Conservation (phyloP, 1,140 invertebrate species). For the Panagrolaimus sp. region DNA sequence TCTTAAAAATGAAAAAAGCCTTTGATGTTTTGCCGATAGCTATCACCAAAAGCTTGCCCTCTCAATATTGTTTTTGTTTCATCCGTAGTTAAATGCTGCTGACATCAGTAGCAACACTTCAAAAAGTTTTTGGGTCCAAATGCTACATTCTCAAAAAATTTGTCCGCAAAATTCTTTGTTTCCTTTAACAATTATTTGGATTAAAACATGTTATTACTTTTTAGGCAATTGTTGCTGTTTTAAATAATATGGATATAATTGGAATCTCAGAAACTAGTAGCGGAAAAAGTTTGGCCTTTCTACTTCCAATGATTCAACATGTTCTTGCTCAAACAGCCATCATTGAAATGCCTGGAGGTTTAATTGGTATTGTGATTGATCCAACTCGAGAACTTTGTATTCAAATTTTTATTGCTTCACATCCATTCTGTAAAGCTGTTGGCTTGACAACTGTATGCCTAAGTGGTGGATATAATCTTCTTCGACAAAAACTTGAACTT, state of each 20-base stretch:
- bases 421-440: constrained; percentile 50
- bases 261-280: constrained; percentile 5
- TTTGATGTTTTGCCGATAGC: too few relatives aligned
- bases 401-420: constrained; percentile 58
- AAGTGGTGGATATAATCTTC: constrained; percentile 37
- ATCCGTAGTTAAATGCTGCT: too few relatives aligned
- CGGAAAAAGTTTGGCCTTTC: constrained; percentile 57
- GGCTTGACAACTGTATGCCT: constrained; percentile 37
- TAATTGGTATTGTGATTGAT: constrained; percentile 53
- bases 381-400: constrained; percentile 57
- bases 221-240: neutral
- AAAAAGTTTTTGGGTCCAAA: too few relatives aligned
- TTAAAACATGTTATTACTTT: too few relatives aligned
- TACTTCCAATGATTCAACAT: constrained; percentile 54
- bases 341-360: constrained; percentile 43
- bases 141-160: too few relatives aligned
- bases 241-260: neutral
- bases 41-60: too few relatives aligned
- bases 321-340: constrained; percentile 22
- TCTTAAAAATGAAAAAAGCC: too few relatives aligned
- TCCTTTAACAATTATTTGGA: too few relatives aligned
- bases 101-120: too few relatives aligned
- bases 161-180: too few relatives aligned
- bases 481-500: constrained; percentile 28
- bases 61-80: too few relatives aligned